Percentiles rank a stretch among this genome's conserved stretches.
These are phyloP conservation scores for Drosophila teissieri DNA, from an alignment of 1,140 invertebrate species.

Conservation along the genomic window DNA sequence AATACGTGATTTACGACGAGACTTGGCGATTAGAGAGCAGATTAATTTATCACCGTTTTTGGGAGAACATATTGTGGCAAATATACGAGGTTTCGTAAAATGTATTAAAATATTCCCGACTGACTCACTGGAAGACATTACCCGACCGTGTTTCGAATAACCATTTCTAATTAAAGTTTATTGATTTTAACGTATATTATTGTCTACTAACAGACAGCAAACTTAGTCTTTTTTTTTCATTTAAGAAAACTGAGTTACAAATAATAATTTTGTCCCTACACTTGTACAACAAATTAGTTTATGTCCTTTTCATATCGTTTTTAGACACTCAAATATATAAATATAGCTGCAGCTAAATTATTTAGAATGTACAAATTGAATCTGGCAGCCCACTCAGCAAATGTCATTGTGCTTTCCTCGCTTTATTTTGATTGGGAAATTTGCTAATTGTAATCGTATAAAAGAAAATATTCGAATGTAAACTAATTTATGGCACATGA, in stretches of 20 bases:
- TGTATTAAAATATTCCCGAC: background rate
- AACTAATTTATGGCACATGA: background rate
- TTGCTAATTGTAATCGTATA: background rate
- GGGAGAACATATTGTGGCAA: background rate
- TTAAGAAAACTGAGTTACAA: background rate
- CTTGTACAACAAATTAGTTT: slow-evolving; percentile 11
- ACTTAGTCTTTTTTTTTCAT: no score
- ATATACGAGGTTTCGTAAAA: background rate
- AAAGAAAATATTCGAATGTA: background rate
- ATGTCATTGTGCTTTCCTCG: slow-evolving; percentile 36
- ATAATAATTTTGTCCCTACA: background rate
- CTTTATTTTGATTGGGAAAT: slow-evolving; percentile 35
- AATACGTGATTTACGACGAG: slow-evolving; percentile 22
- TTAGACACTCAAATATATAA: slow-evolving; percentile 45
- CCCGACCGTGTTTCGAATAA: background rate
- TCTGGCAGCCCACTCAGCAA: slow-evolving; percentile 37
- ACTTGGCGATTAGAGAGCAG: background rate
- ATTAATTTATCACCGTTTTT: slow-evolving; percentile 18
- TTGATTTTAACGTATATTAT: background rate
- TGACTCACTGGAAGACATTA: no score
- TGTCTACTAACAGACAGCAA: no score
- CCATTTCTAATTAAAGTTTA: background rate
- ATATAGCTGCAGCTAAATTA: slow-evolving; percentile 45
- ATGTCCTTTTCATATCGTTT: slow-evolving; percentile 30
- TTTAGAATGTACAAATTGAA: slow-evolving; percentile 35